Conservation (phyloP, 2,888 invertebrate genomes). For the Hirtodrosophila trivittata region DNA sequence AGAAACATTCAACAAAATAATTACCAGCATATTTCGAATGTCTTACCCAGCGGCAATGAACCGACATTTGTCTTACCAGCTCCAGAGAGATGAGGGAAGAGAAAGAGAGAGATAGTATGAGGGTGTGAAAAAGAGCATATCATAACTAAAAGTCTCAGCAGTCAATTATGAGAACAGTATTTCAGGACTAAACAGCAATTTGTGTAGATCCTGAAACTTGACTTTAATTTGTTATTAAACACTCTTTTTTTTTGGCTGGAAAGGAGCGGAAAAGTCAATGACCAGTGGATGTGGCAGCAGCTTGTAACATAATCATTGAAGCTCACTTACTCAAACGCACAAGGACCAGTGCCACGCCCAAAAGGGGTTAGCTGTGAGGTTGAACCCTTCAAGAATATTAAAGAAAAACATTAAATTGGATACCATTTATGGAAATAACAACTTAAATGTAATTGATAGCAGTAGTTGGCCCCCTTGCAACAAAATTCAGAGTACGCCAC, state of each 20-base stretch:
- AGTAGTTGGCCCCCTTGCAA: background rate
- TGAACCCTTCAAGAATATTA: too few species aligned
- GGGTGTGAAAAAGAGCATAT: conserved; percentile 36
- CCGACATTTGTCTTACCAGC: conserved; percentile 43
- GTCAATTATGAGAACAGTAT: conserved; percentile 55
- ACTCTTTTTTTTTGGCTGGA: conserved; percentile 3
- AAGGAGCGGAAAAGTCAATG: conserved; percentile 16
- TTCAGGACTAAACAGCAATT: conserved; percentile 9
- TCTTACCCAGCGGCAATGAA: conserved; percentile 38
- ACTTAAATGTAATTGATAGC: too few species aligned
- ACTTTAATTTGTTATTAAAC: conserved; percentile 31
- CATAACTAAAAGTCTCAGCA: conserved; percentile 61
- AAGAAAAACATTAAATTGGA: too few species aligned
- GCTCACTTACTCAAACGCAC: too few species aligned
- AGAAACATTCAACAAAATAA: conserved; percentile 76
- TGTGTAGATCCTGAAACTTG: conserved; percentile 6
- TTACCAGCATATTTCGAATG: conserved; percentile 79
- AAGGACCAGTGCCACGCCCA: background rate
- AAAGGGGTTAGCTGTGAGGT: too few species aligned
- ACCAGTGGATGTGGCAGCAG: conserved; percentile 28
- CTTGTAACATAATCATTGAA: conserved; percentile 32
- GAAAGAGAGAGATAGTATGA: background rate
- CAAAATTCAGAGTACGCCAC: background rate
- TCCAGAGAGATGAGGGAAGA: background rate
- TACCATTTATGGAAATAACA: too few species aligned